Conservation (phyloP, 1,140 invertebrate species). For the Pentalonia nigronervosa region DNA sequence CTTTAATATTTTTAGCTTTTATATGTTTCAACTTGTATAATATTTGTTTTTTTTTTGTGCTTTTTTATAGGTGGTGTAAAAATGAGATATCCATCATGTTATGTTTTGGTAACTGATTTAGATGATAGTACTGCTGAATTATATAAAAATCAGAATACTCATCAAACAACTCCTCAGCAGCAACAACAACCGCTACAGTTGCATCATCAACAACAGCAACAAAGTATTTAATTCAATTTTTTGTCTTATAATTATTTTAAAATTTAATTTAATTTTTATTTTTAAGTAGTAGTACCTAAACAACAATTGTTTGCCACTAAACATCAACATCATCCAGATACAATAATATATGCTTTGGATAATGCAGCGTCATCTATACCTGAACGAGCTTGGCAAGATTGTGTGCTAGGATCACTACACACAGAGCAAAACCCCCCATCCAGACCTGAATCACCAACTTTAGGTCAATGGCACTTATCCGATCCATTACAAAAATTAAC, state of each 20-base stretch:
- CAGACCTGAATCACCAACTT: constrained; percentile 64
- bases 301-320: constrained; percentile 48
- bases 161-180: neutral
- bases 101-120: constrained; percentile 89
- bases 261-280: neutral
- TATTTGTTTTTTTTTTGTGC: neutral
- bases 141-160: constrained; percentile 57
- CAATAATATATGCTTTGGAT: constrained; percentile 65
- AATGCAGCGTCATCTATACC: constrained; percentile 71
- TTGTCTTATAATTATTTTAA: neutral
- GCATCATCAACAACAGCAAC: constrained; percentile 24
- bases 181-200: neutral
- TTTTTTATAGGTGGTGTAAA: constrained; percentile 78
- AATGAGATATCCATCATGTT: constrained; percentile 93
- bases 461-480: constrained; percentile 78
- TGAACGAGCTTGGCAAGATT: constrained; percentile 81
- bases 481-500: constrained; percentile 82
- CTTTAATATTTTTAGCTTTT: neutral
- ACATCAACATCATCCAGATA: constrained; percentile 61
- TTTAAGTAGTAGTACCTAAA: constrained; percentile 26
- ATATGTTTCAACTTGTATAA: constrained; percentile 21
- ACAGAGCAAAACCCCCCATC: constrained; percentile 62
- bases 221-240: constrained; percentile 8
- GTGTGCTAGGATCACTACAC: constrained; percentile 68
- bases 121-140: constrained; percentile 69